Evolutionary conservation across 2,888 invertebrate species (phyloP).

Genomic region (Pachymerium ferrugineum): DNA sequence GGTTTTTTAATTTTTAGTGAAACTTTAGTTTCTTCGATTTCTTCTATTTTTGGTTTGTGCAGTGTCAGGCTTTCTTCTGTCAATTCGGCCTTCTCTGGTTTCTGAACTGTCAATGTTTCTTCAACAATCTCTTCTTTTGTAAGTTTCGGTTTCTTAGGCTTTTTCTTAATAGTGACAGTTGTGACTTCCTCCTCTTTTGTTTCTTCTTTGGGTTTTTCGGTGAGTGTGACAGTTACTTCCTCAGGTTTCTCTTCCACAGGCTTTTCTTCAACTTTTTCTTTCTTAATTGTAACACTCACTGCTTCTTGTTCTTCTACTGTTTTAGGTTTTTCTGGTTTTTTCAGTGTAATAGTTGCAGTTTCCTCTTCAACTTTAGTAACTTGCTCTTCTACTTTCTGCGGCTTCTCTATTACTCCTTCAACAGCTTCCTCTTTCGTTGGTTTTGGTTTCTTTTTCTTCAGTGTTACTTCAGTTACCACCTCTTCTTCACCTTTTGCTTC

Average conservation of each 20-base stretch:
- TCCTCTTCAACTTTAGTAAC: not conserved
- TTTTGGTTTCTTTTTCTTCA: slow-evolving; percentile 33
- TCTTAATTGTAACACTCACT: slow-evolving; percentile 33
- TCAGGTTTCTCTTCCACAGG: slow-evolving; percentile 1
- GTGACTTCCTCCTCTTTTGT: slow-evolving; percentile 34
- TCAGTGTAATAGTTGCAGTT: not conserved
- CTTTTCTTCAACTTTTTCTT: slow-evolving; percentile 32
- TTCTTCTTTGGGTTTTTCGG: not conserved
- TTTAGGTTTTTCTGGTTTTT: not conserved
- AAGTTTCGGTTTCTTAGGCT: slow-evolving; percentile 30
- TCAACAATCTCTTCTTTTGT: slow-evolving; percentile 32
- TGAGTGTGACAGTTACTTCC: not conserved
- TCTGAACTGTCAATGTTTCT: not conserved
- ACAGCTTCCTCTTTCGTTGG: not conserved
- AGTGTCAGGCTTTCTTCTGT: not conserved
- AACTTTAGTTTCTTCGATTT: slow-evolving; percentile 32
- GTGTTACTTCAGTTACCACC: slow-evolving; percentile 33
- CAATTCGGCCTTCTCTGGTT: slow-evolving; percentile 32
- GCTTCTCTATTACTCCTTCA: not conserved
- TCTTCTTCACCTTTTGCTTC: slow-evolving; percentile 28
- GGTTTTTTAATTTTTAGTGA: slow-evolving; percentile 11
- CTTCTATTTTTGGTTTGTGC: slow-evolving; percentile 32
- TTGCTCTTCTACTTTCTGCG: not conserved
- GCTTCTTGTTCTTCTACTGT: not conserved
- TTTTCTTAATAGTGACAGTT: slow-evolving; percentile 30